Evolutionary conservation across 2,113 vertebrate genomes (phyloP).

Genomic region (Nicator chloris): DNA sequence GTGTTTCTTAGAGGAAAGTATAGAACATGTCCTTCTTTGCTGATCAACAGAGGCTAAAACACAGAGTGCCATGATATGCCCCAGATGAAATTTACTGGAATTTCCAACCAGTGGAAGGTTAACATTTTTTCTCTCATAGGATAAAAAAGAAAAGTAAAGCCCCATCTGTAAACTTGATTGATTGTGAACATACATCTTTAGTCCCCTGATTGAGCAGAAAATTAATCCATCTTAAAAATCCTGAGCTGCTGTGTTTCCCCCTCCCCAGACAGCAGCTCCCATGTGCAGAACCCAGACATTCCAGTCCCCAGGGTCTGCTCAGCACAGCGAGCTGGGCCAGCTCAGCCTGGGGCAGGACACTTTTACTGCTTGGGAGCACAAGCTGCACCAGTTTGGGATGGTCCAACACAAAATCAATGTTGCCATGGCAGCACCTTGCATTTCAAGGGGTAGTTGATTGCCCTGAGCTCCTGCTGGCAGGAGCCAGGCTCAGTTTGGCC

Average conservation of each 20-base stretch:
- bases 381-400: neutral
- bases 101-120: neutral
- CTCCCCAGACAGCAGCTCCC: neutral
- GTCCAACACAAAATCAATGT: neutral
- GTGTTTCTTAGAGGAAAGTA: conserved; percentile 8
- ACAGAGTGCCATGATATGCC: neutral
- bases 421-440: neutral
- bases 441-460: neutral
- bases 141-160: neutral
- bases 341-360: neutral
- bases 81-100: neutral
- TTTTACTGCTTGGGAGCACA: neutral
- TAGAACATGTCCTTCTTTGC: neutral
- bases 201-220: neutral
- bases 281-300: neutral
- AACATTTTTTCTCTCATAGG: neutral
- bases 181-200: neutral
- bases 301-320: neutral
- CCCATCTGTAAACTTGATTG: neutral
- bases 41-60: neutral
- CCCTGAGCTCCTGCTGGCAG: neutral
- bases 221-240: neutral
- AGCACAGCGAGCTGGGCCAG: neutral
- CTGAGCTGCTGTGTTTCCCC: neutral
- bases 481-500: neutral